Evolutionary conservation across 2,888 invertebrate species (phyloP).

Genomic region (Meiosimyza decipiens): DNA sequence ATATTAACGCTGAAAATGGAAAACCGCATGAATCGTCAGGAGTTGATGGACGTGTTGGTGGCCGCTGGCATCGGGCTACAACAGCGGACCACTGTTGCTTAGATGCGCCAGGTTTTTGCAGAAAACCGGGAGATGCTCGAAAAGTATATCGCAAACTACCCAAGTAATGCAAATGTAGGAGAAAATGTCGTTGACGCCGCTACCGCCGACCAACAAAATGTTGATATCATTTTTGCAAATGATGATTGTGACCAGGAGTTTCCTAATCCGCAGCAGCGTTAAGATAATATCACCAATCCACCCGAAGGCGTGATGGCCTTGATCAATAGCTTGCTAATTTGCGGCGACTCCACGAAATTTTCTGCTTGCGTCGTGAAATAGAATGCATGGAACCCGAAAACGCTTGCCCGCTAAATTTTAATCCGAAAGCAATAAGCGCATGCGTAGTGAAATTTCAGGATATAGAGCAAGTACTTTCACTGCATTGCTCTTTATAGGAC

Average conservation of each 20-base stretch:
- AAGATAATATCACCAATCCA: no score
- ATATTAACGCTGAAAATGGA: not conserved
- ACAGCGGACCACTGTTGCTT: not conserved
- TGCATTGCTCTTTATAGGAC: not conserved
- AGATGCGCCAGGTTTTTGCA: slow-evolving; percentile 1
- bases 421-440: not conserved
- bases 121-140: not conserved
- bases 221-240: no score
- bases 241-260: no score
- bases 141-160: not conserved
- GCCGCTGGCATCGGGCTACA: not conserved
- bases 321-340: not conserved
- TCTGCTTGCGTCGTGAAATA: slow-evolving; percentile 4
- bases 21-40: not conserved
- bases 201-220: no score
- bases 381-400: not conserved
- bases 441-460: slow-evolving; percentile 38
- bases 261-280: no score
- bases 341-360: slow-evolving; percentile 12
- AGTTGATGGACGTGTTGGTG: not conserved
- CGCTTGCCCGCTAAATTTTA: not conserved
- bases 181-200: no score
- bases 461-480: slow-evolving; percentile 35
- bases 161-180: no score
- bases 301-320: not conserved